Conservation (phyloP, 1,140 invertebrate genomes). For the Ooceraea biroi region DNA sequence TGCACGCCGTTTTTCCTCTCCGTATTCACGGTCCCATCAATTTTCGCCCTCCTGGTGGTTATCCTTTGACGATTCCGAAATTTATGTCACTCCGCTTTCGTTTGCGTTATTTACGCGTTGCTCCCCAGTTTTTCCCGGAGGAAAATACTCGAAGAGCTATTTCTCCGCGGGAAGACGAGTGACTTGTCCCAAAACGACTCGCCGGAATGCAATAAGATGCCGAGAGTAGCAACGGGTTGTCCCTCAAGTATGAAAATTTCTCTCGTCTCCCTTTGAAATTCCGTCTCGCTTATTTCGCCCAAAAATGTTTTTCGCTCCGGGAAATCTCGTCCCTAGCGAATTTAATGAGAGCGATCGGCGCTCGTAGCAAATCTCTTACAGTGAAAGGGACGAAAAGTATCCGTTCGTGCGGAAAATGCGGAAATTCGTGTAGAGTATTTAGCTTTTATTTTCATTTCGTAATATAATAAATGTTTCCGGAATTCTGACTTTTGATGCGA, state of each 20-base stretch:
- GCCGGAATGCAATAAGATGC: conserved; percentile 71
- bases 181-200: conserved; percentile 69
- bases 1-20: conserved; percentile 13
- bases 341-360: conserved; percentile 15
- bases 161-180: conserved; percentile 53
- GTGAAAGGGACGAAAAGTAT: neutral
- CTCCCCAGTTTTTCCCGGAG: conserved; percentile 14
- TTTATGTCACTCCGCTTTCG: conserved; percentile 18
- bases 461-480: neutral
- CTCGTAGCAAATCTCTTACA: neutral
- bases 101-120: conserved; percentile 53
- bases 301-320: conserved; percentile 14
- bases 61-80: conserved; percentile 67
- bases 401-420: neutral
- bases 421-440: neutral
- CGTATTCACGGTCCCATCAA: conserved; percentile 18
- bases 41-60: conserved; percentile 35
- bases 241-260: conserved; percentile 64
- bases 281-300: neutral
- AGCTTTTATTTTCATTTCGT: neutral
- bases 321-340: conserved; percentile 7
- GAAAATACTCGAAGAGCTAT: conserved; percentile 45
- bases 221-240: conserved; percentile 42
- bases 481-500: neutral
- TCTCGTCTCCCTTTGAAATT: conserved; percentile 54